phyloP scores from a whole-genome alignment of 2,888 invertebrate species.

The Drosophila maculinotata region DNA sequence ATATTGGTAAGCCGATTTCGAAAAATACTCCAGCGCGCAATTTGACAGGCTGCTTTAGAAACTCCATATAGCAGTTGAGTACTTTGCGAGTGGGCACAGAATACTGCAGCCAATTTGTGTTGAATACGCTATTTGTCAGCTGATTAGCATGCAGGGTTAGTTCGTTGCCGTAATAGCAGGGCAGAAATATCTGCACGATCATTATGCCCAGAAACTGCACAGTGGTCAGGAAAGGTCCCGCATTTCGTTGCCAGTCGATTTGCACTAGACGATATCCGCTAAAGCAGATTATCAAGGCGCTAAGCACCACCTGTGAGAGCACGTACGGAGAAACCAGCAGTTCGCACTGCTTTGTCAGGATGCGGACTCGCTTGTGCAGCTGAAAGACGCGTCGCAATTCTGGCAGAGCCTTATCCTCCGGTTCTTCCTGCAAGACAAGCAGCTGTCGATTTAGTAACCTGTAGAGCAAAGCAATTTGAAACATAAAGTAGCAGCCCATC shows the following conservation, averaged over 20 bases:
- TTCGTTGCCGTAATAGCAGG: slow-evolving; percentile 81
- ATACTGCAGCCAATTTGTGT: slow-evolving; percentile 75
- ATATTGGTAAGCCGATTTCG: slow-evolving; percentile 76
- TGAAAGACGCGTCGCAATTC: slow-evolving; percentile 48
- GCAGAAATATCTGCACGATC: slow-evolving; percentile 79
- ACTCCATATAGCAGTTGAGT: slow-evolving; percentile 77
- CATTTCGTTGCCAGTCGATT: slow-evolving; percentile 54
- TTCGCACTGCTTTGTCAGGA: slow-evolving; percentile 55
- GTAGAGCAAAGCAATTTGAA: slow-evolving; percentile 72
- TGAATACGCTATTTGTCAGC: slow-evolving; percentile 68
- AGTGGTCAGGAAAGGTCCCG: slow-evolving; percentile 58
- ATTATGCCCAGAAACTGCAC: slow-evolving; percentile 71
- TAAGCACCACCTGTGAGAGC: slow-evolving; percentile 74
- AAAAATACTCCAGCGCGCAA: slow-evolving; percentile 78
- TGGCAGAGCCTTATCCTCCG: slow-evolving; percentile 37
- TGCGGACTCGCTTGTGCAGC: slow-evolving; percentile 33
- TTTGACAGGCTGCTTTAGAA: slow-evolving; percentile 70
- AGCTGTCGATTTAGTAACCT: slow-evolving; percentile 70
- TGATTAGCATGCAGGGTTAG: slow-evolving; percentile 69
- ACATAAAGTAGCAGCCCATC: slow-evolving; percentile 75
- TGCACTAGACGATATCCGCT: slow-evolving; percentile 72
- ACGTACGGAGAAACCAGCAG: slow-evolving; percentile 65
- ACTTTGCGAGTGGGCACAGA: slow-evolving; percentile 65
- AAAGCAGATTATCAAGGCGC: slow-evolving; percentile 79
- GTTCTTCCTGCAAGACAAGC: slow-evolving; percentile 25